These are phyloP conservation scores for Petrosia ficiformis DNA, from an alignment of 37 sponge, comb jelly and placozoan species.

Conservation along the genomic window DNA sequence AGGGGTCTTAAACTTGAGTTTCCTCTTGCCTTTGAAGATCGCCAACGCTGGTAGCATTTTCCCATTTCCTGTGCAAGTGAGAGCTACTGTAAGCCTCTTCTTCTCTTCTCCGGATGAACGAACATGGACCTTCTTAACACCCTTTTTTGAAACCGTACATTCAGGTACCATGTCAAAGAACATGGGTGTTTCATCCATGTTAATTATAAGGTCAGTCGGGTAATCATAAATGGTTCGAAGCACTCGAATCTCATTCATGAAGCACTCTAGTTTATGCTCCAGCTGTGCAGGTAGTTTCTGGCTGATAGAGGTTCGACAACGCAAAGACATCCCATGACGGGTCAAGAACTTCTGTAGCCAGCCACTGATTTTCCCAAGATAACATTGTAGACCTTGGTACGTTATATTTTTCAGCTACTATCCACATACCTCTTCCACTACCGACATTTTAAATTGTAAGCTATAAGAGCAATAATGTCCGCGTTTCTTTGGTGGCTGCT, in stretches of 20 bases:
- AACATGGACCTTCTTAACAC: constrained; percentile 16
- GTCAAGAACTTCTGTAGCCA: constrained; percentile 3
- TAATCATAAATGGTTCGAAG: not conserved
- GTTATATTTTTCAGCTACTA: too few relatives aligned
- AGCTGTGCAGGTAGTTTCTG: constrained; percentile 28
- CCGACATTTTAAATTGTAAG: too few relatives aligned
- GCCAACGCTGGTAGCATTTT: constrained; percentile 13
- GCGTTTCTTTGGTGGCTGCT: too few relatives aligned
- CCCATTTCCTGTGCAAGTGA: constrained; percentile 25
- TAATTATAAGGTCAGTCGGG: constrained; percentile 17
- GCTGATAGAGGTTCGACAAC: not conserved
- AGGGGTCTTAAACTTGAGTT: too few relatives aligned
- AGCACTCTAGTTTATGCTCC: constrained; percentile 27
- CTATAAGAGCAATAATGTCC: too few relatives aligned
- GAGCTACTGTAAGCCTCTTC: constrained; percentile 2
- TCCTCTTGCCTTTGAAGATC: constrained; percentile 21
- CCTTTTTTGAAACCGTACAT: constrained; percentile 7
- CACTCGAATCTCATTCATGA: not conserved
- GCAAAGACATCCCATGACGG: constrained; percentile 1
- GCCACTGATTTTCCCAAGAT: too few relatives aligned
- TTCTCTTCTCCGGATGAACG: constrained; percentile 21
- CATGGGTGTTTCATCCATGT: too few relatives aligned
- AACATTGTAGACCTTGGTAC: too few relatives aligned
- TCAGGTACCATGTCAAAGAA: too few relatives aligned
- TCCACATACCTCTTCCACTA: too few relatives aligned